phyloP scores from a whole-genome alignment of 2,797 vertebrate species.

The Pseudochaenichthys georgianus region DNA sequence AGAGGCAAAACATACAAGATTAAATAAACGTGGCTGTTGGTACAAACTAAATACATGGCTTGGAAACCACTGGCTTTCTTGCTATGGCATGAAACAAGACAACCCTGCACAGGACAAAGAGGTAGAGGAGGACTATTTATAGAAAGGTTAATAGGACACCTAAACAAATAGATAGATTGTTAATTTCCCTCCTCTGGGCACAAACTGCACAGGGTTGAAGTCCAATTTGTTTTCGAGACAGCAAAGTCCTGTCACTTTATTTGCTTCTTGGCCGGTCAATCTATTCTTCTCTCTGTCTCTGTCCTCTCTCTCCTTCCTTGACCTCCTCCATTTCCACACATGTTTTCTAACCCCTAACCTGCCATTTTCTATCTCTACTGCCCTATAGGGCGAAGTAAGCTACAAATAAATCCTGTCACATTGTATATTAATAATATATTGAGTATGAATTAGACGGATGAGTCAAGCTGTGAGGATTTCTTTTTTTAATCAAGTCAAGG shows the following conservation, averaged over 20 bases:
- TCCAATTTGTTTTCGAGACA: constrained; percentile 58
- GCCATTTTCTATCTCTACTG: not conserved
- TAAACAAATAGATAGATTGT: constrained; percentile 70
- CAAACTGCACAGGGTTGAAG: constrained; percentile 43
- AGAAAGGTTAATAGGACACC: not conserved
- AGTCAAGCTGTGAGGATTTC: constrained; percentile 44
- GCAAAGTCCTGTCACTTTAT: constrained; percentile 55
- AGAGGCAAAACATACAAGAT: no score
- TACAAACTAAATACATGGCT: no score
- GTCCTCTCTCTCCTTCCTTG: constrained; percentile 23
- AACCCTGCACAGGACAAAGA: no score
- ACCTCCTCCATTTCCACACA: constrained; percentile 28
- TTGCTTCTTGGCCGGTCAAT: constrained; percentile 45
- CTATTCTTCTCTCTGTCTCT: constrained; percentile 29
- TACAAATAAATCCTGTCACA: constrained; percentile 62
- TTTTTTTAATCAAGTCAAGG: constrained; percentile 19
- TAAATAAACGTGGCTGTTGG: no score
- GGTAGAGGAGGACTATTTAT: no score
- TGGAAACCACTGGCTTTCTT: no score
- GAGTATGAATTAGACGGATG: constrained; percentile 54
- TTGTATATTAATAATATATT: constrained; percentile 65
- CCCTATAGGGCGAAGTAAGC: constrained; percentile 37
- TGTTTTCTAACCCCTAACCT: constrained; percentile 11
- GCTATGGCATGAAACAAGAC: no score
- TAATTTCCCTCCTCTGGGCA: constrained; percentile 66